These are phyloP conservation scores for Idris sp. DNA, from an alignment of 1,140 invertebrate genomes.

Conservation along the genomic window DNA sequence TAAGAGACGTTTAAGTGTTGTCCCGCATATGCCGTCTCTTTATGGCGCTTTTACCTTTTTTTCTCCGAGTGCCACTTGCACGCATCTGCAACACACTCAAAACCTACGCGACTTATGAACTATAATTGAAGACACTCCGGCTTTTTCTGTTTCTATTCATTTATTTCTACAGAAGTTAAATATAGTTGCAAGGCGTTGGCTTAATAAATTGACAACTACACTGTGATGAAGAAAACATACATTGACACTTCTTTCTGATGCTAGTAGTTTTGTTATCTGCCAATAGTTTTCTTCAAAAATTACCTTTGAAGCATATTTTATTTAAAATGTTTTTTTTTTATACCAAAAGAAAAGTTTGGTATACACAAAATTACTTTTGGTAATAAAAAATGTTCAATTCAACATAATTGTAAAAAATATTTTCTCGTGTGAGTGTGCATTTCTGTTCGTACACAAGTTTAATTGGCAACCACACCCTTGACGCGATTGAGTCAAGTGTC, in stretches of 20 bases:
- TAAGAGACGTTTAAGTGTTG: slow-evolving; percentile 31
- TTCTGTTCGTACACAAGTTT: slow-evolving; percentile 11
- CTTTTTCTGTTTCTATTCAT: slow-evolving; percentile 44
- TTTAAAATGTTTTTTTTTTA: too few species aligned
- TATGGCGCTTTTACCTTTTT: slow-evolving; percentile 52
- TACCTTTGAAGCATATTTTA: too few species aligned
- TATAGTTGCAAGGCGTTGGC: slow-evolving; percentile 13
- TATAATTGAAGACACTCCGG: slow-evolving; percentile 45
- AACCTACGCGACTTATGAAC: slow-evolving; percentile 47
- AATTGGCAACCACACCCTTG: slow-evolving; percentile 36
- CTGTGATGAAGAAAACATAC: too few species aligned
- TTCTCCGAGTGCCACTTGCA: slow-evolving; percentile 41
- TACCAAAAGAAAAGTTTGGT: too few species aligned
- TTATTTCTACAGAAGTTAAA: slow-evolving; percentile 15
- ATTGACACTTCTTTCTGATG: too few species aligned
- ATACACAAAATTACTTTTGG: too few species aligned
- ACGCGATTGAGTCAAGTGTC: slow-evolving; percentile 40
- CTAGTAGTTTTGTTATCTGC: too few species aligned
- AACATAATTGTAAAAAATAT: slow-evolving; percentile 8
- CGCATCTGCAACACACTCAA: slow-evolving; percentile 35
- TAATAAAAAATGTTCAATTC: too few species aligned
- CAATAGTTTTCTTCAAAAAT: too few species aligned
- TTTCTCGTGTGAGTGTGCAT: slow-evolving; percentile 1
- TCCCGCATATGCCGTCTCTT: slow-evolving; percentile 54
- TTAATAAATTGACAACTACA: slow-evolving; percentile 17